Conservation (phyloP, 2,113 vertebrate species). For the Myiopsitta monachus region DNA sequence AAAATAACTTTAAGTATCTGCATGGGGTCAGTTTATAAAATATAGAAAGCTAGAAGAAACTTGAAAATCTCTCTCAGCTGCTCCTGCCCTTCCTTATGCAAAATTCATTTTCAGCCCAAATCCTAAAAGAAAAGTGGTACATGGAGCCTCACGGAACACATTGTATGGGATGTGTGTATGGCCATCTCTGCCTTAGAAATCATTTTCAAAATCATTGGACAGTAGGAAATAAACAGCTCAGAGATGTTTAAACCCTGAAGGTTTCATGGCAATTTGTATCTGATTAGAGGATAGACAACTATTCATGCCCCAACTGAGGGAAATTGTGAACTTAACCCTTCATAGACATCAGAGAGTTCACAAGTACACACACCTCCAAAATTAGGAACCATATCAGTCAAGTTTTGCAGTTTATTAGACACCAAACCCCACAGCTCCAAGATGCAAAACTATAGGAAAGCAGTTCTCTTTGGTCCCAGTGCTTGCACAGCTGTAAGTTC, state of each 20-base stretch:
- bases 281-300: neutral
- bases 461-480: neutral
- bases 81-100: neutral
- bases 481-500: neutral
- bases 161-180: neutral
- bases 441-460: neutral
- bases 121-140: neutral
- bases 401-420: neutral
- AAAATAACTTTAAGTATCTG: neutral
- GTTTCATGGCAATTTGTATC: neutral
- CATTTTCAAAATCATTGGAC: neutral
- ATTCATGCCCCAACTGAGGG: neutral
- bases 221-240: neutral
- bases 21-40: neutral
- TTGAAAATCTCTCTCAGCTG: neutral
- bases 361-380: neutral
- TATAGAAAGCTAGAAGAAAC: neutral
- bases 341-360: neutral
- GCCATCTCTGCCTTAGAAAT: neutral
- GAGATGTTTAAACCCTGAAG: neutral
- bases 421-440: neutral
- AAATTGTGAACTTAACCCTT: neutral
- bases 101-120: neutral
- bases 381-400: neutral
- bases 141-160: rapidly evolving